Percentiles rank a stretch among this genome's conserved stretches.
Evolutionary conservation across 2,797 vertebrate genomes (phyloP).

Genomic region (Erithacus rubecula): DNA sequence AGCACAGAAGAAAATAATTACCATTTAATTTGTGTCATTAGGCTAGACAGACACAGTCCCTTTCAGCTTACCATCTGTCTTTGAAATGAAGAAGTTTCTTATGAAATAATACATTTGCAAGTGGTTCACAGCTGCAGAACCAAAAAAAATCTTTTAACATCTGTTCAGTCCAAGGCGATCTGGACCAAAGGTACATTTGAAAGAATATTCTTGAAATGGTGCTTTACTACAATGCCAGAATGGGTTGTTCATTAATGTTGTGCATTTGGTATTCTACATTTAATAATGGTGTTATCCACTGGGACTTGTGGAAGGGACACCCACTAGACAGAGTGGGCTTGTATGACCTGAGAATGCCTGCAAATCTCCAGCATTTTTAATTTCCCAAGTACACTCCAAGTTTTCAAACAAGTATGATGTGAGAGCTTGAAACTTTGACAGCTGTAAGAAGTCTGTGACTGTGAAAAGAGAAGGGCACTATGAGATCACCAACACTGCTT

Average conservation of each 20-base stretch:
- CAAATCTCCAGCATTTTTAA: neutral
- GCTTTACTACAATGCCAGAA: neutral
- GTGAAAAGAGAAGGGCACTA: neutral
- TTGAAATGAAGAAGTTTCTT: neutral
- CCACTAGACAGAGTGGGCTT: neutral
- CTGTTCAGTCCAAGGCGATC: neutral
- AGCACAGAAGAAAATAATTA: conserved; percentile 2
- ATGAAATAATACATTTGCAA: conserved; percentile 3
- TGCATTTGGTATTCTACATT: neutral
- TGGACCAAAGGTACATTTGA: neutral
- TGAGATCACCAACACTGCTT: neutral
- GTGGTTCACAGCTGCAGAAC: neutral
- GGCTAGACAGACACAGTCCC: neutral
- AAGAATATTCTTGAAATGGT: neutral
- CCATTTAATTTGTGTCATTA: neutral
- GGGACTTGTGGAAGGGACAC: neutral
- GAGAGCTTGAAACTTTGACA: neutral
- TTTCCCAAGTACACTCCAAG: neutral
- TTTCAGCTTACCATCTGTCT: conserved; percentile 13
- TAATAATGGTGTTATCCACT: neutral
- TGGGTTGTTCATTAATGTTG: neutral
- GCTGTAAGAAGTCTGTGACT: neutral
- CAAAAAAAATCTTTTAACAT: neutral
- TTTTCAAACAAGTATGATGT: neutral
- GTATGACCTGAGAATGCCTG: neutral